Base-by-base conservation (phyloP, 2,888 invertebrate species). In the Microlaimidae sp. region DNA sequence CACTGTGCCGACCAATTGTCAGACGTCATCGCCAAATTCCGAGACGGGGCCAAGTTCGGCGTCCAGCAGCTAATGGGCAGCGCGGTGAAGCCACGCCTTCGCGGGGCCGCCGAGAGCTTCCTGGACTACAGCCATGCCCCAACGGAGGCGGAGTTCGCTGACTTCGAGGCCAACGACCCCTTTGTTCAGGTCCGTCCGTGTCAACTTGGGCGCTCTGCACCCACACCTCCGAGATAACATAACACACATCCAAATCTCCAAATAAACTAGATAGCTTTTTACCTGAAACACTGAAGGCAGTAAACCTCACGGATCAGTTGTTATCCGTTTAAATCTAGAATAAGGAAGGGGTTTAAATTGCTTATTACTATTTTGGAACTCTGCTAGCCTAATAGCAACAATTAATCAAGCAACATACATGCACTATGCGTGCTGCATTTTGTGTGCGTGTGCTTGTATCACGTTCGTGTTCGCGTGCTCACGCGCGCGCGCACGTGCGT, bases 141-240 rank as follows among this genome's bases (percentile, higher is more conserved):
- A 48, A 79, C 80, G n/a, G 86, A 88, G 75, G 84, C 85, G 58
- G 84, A 87, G 67, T 78, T 87, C 59, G 77, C 82, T 1, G 78
- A 79, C 51, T 86, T 83, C 65, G 88, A 89, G 73, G 84, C 85
- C 2, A 83, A 83, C 58, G 86, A 87, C 72, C 85, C 87, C 0
- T 89, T 87, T 74, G 81, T 75, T 26, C 63, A 65, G 40, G 54
- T 17, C 10, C n/a, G n/a, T n/a, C n/a, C n/a, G n/a, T n/a, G n/a
- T n/a, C n/a, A n/a, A n/a, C n/a, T n/a, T n/a, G n/a, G n/a, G n/a
- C n/a, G n/a, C n/a, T n/a, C n/a, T n/a, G n/a, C n/a, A n/a, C n/a
- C n/a, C n/a, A n/a, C n/a, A n/a, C n/a, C n/a, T n/a, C n/a, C n/a
- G n/a, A n/a, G n/a, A n/a, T n/a, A n/a, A n/a, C n/a, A n/a, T n/a